Evolutionary conservation across 2,888 invertebrate species (phyloP), one percentile per base, ranked within the genome.

Genomic region (Acanthopleura granulata): DNA sequence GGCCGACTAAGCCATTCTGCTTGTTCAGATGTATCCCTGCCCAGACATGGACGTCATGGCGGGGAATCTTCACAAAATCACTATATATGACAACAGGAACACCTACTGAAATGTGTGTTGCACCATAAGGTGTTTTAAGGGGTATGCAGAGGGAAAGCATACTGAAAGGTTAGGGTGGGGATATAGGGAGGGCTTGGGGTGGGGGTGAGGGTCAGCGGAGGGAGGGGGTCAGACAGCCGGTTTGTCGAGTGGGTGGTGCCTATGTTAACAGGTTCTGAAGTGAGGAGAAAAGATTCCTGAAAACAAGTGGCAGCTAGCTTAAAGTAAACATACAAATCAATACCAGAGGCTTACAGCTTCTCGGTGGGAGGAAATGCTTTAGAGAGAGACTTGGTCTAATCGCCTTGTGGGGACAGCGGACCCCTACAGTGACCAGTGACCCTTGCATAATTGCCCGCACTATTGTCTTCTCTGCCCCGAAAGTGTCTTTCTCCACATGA

Each of bases 281-380:
- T 22, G 22, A 18, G 12, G 57, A n/a, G 22, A 57, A 57, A 57
- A n/a, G 57, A 22, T 22, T 18, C 18, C 3, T 57, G 57, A 12
- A 57, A 57, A 57, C 57, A 57, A 57, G 57, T 57, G 57, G 22
- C 57, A 57, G 57, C n/a, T 57, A 57, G 57, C 22, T n/a, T 57
- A n/a, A 57, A 57, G 57, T 57, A 57, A 57, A 57, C 57, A 57
- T 22, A 57, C n/a, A 18, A 57, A 57, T 57, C 57, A 57, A 57
- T 57, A 57, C 57, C 12, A 6, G 12, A n/a, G 57, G 57, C 18
- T 57, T 57, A 57, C 3, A n/a, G 57, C 18, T 57, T 18, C n/a
- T 22, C 22, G 57, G 57, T 57, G 57, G 57, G 57, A 57, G 57
- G 57, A 57, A 57, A 57, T 57, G 57, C 57, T n/a, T 18, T 18